A percentile compares a stretch with the other conserved stretches of the same genome.
Evolutionary conservation across 2,797 vertebrate species (phyloP).

Genomic region (Poecilia gillii): DNA sequence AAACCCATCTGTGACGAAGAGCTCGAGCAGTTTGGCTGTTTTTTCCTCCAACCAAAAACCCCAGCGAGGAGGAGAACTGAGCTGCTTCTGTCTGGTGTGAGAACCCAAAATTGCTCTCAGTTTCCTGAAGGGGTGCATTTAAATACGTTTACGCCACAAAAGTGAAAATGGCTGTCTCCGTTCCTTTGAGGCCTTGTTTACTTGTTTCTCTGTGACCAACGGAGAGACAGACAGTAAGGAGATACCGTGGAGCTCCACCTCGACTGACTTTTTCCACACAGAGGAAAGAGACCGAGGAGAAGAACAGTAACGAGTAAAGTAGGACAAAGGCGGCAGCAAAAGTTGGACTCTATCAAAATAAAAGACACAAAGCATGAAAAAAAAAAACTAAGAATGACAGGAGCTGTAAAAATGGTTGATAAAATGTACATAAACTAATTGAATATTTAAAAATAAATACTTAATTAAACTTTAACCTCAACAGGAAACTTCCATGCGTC

Average conservation of each 20-base stretch:
- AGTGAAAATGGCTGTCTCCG: neutral
- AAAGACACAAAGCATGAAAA: neutral
- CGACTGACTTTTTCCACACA: constrained; percentile 52
- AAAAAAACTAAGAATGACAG: neutral
- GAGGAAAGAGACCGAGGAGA: neutral
- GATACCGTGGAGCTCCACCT: constrained; percentile 8
- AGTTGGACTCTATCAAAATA: neutral
- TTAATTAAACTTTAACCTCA: neutral
- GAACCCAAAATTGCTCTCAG: constrained; percentile 16
- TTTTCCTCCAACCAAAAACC: constrained; percentile 22
- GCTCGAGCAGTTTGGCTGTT: constrained; percentile 27
- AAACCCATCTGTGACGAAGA: constrained; percentile 42
- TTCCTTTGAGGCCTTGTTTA: constrained; percentile 19
- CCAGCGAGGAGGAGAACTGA: constrained; percentile 44
- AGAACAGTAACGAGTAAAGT: neutral
- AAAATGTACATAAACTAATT: neutral
- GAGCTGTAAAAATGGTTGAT: neutral
- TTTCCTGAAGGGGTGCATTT: neutral
- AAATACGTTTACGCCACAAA: constrained; percentile 10
- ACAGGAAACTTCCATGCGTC: neutral
- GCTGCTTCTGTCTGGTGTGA: constrained; percentile 30
- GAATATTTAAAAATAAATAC: neutral
- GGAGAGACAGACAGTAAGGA: constrained; percentile 21
- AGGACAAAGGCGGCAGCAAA: neutral
- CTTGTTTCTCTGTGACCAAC: neutral